phyloP scores from a whole-genome alignment of 2,888 invertebrate genomes.

The Mayetiola destructor region DNA sequence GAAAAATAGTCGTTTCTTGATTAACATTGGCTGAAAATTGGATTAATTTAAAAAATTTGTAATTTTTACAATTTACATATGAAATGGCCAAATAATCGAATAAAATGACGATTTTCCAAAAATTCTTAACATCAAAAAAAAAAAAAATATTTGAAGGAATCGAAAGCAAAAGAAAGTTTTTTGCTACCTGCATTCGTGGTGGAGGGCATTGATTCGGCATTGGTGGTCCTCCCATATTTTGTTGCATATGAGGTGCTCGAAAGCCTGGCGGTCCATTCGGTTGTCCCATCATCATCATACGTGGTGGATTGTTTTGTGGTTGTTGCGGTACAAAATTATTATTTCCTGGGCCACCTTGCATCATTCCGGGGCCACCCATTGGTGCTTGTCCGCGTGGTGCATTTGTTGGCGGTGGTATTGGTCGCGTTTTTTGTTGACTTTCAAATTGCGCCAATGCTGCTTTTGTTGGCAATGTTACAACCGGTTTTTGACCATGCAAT shows the following conservation, averaged over 20 bases:
- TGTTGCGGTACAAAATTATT: constrained; percentile 26
- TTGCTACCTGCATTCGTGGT: constrained; percentile 43
- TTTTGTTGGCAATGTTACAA: constrained; percentile 90
- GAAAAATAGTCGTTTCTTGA: too few species aligned
- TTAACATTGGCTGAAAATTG: too few species aligned
- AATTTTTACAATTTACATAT: too few species aligned
- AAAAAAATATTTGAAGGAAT: background rate
- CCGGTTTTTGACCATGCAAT: constrained; percentile 87
- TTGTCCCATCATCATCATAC: constrained; percentile 45
- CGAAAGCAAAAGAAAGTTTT: background rate
- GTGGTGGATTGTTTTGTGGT: constrained; percentile 38
- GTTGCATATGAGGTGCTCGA: constrained; percentile 37
- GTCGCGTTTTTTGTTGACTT: constrained; percentile 80
- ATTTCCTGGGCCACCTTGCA: background rate
- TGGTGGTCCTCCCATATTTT: constrained; percentile 44
- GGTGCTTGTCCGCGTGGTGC: constrained; percentile 37
- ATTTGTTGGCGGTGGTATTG: constrained; percentile 54
- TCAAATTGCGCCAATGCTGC: constrained; percentile 75
- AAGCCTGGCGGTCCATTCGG: constrained; percentile 31
- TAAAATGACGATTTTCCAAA: too few species aligned
- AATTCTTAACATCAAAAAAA: background rate
- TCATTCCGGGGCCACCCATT: constrained; percentile 31
- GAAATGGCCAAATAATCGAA: too few species aligned
- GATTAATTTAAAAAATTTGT: too few species aligned
- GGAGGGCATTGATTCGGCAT: constrained; percentile 45